A percentile compares a stretch with the other conserved stretches of the same genome.
phyloP scores from a whole-genome alignment of 1,140 invertebrate species.

The Bathynomus jamesi region DNA sequence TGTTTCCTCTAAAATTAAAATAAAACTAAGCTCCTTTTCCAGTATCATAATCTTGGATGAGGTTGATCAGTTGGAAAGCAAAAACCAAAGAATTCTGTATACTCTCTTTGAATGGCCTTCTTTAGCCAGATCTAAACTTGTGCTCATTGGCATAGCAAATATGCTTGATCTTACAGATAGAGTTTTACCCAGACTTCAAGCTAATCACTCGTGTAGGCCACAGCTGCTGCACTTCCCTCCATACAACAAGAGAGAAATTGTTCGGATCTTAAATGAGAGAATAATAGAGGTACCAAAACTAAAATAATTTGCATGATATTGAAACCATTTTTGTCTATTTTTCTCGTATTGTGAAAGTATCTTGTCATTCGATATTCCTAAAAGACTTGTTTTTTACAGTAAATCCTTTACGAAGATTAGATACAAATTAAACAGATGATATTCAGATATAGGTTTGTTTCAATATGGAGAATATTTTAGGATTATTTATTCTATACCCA shows the following conservation, averaged over 20 bases:
- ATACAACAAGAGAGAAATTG: slow-evolving; percentile 82
- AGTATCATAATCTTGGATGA: slow-evolving; percentile 71
- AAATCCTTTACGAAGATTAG: too few relatives aligned
- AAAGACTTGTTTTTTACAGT: too few relatives aligned
- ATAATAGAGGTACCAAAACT: slow-evolving; percentile 57
- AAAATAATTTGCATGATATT: too few relatives aligned
- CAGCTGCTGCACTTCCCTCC: slow-evolving; percentile 81
- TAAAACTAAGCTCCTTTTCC: too few relatives aligned
- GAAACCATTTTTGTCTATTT: too few relatives aligned
- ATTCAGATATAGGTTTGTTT: too few relatives aligned
- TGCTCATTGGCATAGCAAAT: slow-evolving; percentile 90
- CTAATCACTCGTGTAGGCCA: slow-evolving; percentile 43
- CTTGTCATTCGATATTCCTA: too few relatives aligned
- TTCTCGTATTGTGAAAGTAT: too few relatives aligned
- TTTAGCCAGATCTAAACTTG: slow-evolving; percentile 56
- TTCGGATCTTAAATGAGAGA: slow-evolving; percentile 57
- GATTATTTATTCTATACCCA: too few relatives aligned
- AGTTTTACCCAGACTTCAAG: slow-evolving; percentile 75
- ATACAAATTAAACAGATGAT: too few relatives aligned
- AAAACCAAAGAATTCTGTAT: slow-evolving; percentile 80
- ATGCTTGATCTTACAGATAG: slow-evolving; percentile 90
- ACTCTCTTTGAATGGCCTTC: slow-evolving; percentile 90
- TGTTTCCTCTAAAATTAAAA: too few relatives aligned
- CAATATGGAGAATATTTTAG: too few relatives aligned
- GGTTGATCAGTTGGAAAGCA: slow-evolving; percentile 81